Conservation (phyloP, 1,140 invertebrate species). For the Platyscapa corneri region DNA sequence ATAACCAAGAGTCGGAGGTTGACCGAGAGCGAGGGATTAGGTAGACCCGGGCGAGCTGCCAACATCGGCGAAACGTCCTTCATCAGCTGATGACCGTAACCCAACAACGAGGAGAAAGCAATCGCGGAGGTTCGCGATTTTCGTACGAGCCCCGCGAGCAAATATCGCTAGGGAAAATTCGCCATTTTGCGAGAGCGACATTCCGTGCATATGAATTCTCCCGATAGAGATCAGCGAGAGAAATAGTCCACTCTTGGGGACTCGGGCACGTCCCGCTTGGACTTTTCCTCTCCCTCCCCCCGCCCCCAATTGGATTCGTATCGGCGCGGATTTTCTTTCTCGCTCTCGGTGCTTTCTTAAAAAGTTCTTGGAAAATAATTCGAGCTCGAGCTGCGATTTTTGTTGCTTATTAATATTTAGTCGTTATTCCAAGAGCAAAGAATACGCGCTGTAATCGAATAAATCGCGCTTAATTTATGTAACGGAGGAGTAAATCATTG, state of each 20-base stretch:
- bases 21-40: conserved; percentile 34
- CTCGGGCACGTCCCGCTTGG: not conserved
- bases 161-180: conserved; percentile 29
- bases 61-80: conserved; percentile 45
- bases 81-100: conserved; percentile 48
- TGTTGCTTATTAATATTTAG: too few relatives aligned
- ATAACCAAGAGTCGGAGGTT: conserved; percentile 25
- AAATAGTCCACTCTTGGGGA: not conserved
- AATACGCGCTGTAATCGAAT: too few relatives aligned
- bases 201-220: conserved; percentile 9
- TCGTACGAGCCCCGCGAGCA: not conserved
- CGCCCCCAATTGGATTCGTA: too few relatives aligned
- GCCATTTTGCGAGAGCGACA: conserved; percentile 31
- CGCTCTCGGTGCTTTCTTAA: too few relatives aligned
- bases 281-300: not conserved
- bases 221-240: not conserved
- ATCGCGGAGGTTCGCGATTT: not conserved
- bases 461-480: too few relatives aligned
- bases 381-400: too few relatives aligned
- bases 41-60: conserved; percentile 50
- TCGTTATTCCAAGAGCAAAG: too few relatives aligned
- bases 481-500: too few relatives aligned
- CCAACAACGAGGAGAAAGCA: conserved; percentile 5
- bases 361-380: too few relatives aligned
- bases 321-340: too few relatives aligned